Evolutionary conservation across 2,113 vertebrate species (phyloP).

Genomic region (Brachyhypopomus gauderio): DNA sequence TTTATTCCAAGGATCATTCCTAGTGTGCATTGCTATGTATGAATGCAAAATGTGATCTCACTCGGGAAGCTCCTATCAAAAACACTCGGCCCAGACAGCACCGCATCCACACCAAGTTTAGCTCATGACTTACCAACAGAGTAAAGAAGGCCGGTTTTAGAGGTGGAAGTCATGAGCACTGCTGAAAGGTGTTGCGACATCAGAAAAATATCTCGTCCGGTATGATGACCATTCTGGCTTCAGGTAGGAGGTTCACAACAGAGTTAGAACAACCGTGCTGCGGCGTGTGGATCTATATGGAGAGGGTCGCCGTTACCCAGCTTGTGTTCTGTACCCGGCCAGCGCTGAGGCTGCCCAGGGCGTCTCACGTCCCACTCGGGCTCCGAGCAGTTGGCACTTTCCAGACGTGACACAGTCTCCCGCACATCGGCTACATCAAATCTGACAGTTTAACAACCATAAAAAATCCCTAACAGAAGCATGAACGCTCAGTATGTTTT

Average conservation of each 20-base stretch:
- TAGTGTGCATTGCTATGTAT: too few relatives aligned
- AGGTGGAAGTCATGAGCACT: too few relatives aligned
- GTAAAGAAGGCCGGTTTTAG: too few relatives aligned
- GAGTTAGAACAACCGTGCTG: background rate
- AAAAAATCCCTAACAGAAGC: conserved; percentile 36
- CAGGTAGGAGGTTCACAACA: too few relatives aligned
- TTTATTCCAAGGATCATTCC: too few relatives aligned
- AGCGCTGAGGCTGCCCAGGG: background rate
- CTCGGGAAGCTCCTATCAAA: too few relatives aligned
- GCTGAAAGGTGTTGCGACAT: background rate
- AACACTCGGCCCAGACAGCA: too few relatives aligned
- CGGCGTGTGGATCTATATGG: background rate
- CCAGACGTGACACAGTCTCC: background rate
- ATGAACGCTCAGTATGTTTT: background rate
- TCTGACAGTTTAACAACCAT: conserved; percentile 31
- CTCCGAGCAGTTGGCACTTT: background rate
- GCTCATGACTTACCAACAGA: background rate
- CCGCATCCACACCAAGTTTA: too few relatives aligned
- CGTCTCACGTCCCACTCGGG: background rate
- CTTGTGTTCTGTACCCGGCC: background rate
- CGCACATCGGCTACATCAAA: conserved; percentile 22
- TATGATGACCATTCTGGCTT: background rate
- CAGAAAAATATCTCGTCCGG: background rate
- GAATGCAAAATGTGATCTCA: too few relatives aligned
- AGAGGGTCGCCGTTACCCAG: background rate